phyloP scores from a whole-genome alignment of 2,113 vertebrate genomes.

The Clupea harengus region DNA sequence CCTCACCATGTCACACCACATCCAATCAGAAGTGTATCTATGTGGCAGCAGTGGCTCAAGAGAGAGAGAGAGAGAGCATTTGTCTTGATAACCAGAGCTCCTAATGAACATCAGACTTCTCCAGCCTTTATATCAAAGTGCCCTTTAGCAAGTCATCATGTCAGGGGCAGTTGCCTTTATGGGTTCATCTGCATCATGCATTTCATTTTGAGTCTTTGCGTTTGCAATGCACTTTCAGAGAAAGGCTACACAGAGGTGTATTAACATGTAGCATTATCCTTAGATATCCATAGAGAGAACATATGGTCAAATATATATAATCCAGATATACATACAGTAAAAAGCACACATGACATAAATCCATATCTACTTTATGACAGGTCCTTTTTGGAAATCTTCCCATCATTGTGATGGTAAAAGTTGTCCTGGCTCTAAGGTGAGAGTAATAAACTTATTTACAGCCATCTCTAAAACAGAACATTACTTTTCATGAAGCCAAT shows the following conservation, averaged over 20 bases:
- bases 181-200: too few relatives aligned
- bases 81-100: too few relatives aligned
- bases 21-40: too few relatives aligned
- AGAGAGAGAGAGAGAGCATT: too few relatives aligned
- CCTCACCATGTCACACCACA: too few relatives aligned
- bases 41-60: too few relatives aligned
- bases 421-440: not conserved
- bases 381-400: not conserved
- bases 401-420: not conserved
- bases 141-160: too few relatives aligned
- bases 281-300: not conserved
- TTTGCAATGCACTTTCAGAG: too few relatives aligned
- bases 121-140: too few relatives aligned
- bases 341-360: constrained; percentile 1
- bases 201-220: too few relatives aligned
- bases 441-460: not conserved
- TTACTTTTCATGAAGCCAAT: constrained; percentile 7
- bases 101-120: too few relatives aligned
- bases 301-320: not conserved
- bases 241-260: not conserved
- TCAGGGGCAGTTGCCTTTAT: too few relatives aligned
- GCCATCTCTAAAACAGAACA: not conserved
- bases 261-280: not conserved
- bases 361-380: constrained; percentile 1
- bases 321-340: not conserved